Evolutionary conservation across 2,888 invertebrate species (phyloP), one percentile per base, ranked within the genome.

Genomic region (Tipula confusa): DNA sequence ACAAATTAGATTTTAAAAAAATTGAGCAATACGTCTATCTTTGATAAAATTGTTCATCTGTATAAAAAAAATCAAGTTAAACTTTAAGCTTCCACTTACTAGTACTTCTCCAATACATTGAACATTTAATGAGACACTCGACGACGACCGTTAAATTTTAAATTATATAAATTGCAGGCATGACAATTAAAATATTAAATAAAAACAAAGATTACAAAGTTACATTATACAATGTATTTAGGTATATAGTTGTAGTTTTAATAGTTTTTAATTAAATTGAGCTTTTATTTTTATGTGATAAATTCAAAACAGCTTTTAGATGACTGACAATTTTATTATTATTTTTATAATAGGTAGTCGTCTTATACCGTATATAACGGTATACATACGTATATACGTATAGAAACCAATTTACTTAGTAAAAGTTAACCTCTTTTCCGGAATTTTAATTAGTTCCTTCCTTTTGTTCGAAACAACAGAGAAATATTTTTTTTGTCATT

Each of bases 381-480:
- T 13, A n/a, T 43, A 15, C 43, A 43, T 43, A 43, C 2, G n/a
- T 43, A 43, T 64, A 64, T 24, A 24, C 9, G 9, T 24, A 64
- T 64, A 24, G 64, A 64, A 64, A 64, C 64, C 64, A 64, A 64
- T 64, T 64, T 64, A 64, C 64, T 64, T 24, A 64, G 64, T 9
- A 64, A 64, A 64, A 64, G 64, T 64, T 64, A 64, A 64, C 64
- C 64, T 64, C 64, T 64, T 64, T 64, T 64, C 64, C 64, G 64
- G 64, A 24, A 64, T 64, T 64, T 64, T 64, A 64, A 64, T 64
- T 64, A 64, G 64, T 64, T 64, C 64, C 64, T 64, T 64, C 64
- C 64, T 64, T 64, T 64, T 64, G 64, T 64, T 64, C 9, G 9
- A 64, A 64, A 64, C 64, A 64, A 64, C 38, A 38, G 13, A 64